Evolutionary conservation across 2,113 vertebrate species (phyloP).

Genomic region (Platichthys stellatus): DNA sequence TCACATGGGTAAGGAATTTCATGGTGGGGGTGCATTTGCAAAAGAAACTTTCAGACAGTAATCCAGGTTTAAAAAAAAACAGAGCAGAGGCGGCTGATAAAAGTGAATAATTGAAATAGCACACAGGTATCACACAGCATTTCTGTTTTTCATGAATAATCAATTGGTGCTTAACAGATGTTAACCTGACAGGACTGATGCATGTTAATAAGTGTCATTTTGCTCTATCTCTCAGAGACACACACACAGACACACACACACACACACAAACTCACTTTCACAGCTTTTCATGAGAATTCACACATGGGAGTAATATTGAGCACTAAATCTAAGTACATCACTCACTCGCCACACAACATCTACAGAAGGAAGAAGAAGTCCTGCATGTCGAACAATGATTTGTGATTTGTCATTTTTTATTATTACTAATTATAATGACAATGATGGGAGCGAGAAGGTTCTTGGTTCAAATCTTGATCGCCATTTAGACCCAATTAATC

Average conservation of each 20-base stretch:
- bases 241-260: background rate
- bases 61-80: background rate
- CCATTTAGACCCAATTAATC: no score
- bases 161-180: conserved; percentile 46
- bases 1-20: conserved; percentile 13
- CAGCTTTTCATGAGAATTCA: background rate
- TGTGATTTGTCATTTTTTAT: no score
- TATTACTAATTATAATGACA: no score
- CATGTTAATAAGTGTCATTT: conserved; percentile 49
- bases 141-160: conserved; percentile 47
- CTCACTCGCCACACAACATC: background rate
- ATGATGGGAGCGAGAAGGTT: no score
- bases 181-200: conserved; percentile 28
- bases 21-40: background rate
- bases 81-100: background rate
- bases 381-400: background rate
- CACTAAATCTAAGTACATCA: background rate
- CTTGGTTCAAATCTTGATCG: no score
- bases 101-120: conserved; percentile 50
- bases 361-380: background rate
- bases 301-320: background rate
- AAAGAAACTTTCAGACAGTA: background rate
- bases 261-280: background rate
- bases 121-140: conserved; percentile 36
- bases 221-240: background rate